Evolutionary conservation across 2,888 invertebrate genomes (phyloP).

Genomic region (Rotaria magnacalcarata): DNA sequence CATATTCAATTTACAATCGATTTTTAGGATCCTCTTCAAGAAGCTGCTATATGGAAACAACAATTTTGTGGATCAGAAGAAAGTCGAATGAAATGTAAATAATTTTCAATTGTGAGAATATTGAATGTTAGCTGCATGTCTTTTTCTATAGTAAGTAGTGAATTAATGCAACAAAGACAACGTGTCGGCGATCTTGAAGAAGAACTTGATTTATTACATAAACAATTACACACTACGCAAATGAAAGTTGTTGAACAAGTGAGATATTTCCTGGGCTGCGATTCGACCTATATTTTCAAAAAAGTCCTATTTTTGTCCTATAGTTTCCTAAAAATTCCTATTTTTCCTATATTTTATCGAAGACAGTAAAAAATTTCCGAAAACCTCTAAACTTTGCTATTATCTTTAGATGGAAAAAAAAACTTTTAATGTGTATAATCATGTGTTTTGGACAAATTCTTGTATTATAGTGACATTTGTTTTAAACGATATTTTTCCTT

Average conservation of each 20-base stretch:
- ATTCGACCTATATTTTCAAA: too few species aligned
- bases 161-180: constrained; percentile 57
- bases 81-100: constrained; percentile 60
- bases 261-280: not conserved
- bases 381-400: too few species aligned
- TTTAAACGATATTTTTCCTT: too few species aligned
- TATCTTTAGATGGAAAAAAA: too few species aligned
- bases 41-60: constrained; percentile 54
- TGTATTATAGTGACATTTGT: too few species aligned
- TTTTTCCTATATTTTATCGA: too few species aligned
- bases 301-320: too few species aligned
- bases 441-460: too few species aligned
- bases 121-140: not conserved
- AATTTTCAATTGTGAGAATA: not conserved
- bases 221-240: not conserved
- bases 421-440: too few species aligned
- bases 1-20: not conserved
- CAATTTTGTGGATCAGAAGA: constrained; percentile 62
- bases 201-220: constrained; percentile 19
- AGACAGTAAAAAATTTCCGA: too few species aligned
- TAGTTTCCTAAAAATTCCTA: too few species aligned
- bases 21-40: constrained; percentile 49
- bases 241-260: constrained; percentile 42
- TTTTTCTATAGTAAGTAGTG: constrained; percentile 55
- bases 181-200: constrained; percentile 55